Evolutionary conservation across 2,888 invertebrate species (phyloP), one percentile per base, ranked within the genome.

Genomic region (Bhutanitis thaidina): DNA sequence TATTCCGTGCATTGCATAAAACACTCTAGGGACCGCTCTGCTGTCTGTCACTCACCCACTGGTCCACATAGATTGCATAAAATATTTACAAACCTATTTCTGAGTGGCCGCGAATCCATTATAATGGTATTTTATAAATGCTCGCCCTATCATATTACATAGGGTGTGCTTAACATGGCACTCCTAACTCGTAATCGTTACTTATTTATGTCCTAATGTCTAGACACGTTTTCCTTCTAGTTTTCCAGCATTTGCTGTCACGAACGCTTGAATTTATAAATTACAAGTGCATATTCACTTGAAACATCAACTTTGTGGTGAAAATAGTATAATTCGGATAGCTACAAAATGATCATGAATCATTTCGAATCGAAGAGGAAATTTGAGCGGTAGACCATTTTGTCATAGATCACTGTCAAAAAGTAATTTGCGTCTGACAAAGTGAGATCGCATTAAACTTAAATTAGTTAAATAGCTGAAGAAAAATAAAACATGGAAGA

Each of bases 21-120:
- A 3, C 54, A 64, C 65, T 79, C 72, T 13, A 57, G 79, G 78
- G 83, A 73, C 57, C 62, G 51, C 57, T 58, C 57, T 57, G 60
- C 81, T 80, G 88, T 87, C 88, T 88, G 83, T 89, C 88, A 87
- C 68, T 69, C 64, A 58, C 66, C 70, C 69, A 64, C 69, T 63
- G 67, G 68, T 74, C 69, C 70, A 75, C 77, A 78, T 78, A 71
- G 74, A 71, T 65, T 70, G 59, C 74, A 87, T 88, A 81, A 88
- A 87, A 83, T 87, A 89, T 89, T 87, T 77, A 88, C 83, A 78
- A 78, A 77, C 72, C 71, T 80, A 82, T 85, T 88, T 77, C 81
- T 68, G 71, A 74, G 75, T 75, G 79, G 74, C 77, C 79, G 69
- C 80, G 69, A 77, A 78, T 80, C 80, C 80, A 87, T 88, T 87